Evolutionary conservation across 2,797 vertebrate species (phyloP), one percentile per base, ranked within the genome.

Genomic region (Xenentodon cancila): DNA sequence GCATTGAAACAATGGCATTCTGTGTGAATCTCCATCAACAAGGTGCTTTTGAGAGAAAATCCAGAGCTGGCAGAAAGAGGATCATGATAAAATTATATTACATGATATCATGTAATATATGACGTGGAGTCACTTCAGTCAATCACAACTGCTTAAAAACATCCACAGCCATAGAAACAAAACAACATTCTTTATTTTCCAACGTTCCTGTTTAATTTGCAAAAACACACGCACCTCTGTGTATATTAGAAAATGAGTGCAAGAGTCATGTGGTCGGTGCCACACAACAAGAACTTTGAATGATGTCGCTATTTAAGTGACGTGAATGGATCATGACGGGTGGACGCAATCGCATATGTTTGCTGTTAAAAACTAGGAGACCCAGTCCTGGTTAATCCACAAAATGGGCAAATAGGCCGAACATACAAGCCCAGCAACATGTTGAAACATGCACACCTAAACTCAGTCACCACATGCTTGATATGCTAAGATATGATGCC

Each of bases 21-120:
- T 93, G 89, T 92, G 80, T 84, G 68, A 72, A 62, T 79, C 81
- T 87, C 79, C 81, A 81, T 90, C 81, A 86, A 85, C 82, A 82
- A 89, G 80, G 80, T 82, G 81, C 75, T 88, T 91, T 89, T 71
- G 64, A 58, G 43, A 87, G 75, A 82, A 88, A 85, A 76, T 63
- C 77, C 75, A 68, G 77, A 55, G 30, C 44, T 60, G 44, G 59
- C 25, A 58, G 13, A 53, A 49, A 57, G 59, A 68, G 27, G 52
- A 55, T 1, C 45, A 53, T 79, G 75, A 83, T 84, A 68, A 78
- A 87, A 63, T 81, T 50, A 80, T 79, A 81, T 74, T 68, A 70
- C 53, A 57, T 18, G 59, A 61, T 86, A 84, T 85, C 77, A 71
- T 64, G 65, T 83, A n/a, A n/a, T 81, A 61, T 75, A 71, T 79